Base-by-base conservation (phyloP, 1,140 invertebrate genomes). In the Chrysopa pallens region DNA sequence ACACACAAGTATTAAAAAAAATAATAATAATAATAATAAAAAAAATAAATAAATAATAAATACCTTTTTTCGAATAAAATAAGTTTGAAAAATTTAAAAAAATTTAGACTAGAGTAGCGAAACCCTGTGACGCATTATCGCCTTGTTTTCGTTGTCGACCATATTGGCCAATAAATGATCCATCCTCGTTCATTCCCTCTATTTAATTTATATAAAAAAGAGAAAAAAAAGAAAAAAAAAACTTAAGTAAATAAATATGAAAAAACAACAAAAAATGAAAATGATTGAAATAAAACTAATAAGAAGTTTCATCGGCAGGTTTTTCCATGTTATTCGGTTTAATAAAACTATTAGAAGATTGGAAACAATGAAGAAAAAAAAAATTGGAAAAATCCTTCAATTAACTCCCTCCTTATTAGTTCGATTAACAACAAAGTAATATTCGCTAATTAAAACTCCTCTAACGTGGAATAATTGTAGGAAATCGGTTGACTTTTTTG, bases 111-210 rank as follows among this genome's bases (percentile, higher is more conserved):
- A 82, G 68, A 49, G 80, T 83, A 47, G 79, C 78, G 67, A 82
- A 82, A 52, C 76, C 80, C 62, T 78, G 76, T 46, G 80, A 80
- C 56, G 78, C 79, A 47, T 79, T 78, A 63, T 83, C 80, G 33
- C 64, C 70, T 56, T 68, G 69, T 49, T 58, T 58, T 56, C 71
- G 69, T 59, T 82, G 78, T 54, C 80, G 76, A 52, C 86, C 86
- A 69, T 91, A 93, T 64, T 88, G 84, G 52, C 92, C 91, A 69
- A 97, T 96, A 72, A 97, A 97, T 51, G 91, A 95, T 50, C 92
- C 93, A 69, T 97, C 92, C 73, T 97, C 93, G 71, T 91, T 94
- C 83, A 96, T 88, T 65, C 84, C 85, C 67, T 82, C 78, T 78
- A 68, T 48, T 60, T 45, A 48, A 50, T 23, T 23, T 23, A n/a